Evolutionary conservation across 2,797 vertebrate genomes (phyloP).

Genomic region (Denticeps clupeoides): DNA sequence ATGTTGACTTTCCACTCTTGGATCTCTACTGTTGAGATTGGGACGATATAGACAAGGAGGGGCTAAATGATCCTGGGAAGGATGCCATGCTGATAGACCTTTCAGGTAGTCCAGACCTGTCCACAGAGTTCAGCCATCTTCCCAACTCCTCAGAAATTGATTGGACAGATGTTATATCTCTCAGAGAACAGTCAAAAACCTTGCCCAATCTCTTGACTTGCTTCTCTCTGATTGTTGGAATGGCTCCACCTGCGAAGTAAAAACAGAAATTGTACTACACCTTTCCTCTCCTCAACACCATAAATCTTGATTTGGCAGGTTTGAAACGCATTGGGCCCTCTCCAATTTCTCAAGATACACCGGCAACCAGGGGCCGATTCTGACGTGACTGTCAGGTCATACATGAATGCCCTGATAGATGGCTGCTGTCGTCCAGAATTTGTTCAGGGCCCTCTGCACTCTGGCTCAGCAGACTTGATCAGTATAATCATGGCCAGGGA

Average conservation of each 20-base stretch:
- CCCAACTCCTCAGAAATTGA: not conserved
- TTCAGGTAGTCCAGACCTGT: not conserved
- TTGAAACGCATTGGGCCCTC: no score
- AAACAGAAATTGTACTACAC: no score
- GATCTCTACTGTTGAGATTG: not conserved
- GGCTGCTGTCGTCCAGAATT: slow-evolving; percentile 12
- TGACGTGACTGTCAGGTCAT: slow-evolving; percentile 14
- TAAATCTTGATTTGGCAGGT: no score
- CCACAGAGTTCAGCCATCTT: slow-evolving; percentile 10
- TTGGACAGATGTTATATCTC: slow-evolving; percentile 9
- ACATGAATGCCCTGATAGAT: slow-evolving; percentile 12
- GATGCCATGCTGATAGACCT: slow-evolving; percentile 7
- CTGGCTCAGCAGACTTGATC: slow-evolving; percentile 14
- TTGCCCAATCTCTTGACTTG: slow-evolving; percentile 9
- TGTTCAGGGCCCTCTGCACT: slow-evolving; percentile 5
- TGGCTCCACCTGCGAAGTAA: no score
- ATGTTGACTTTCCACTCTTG: slow-evolving; percentile 5
- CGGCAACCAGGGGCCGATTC: slow-evolving; percentile 9
- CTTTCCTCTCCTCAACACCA: no score
- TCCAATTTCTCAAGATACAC: no score
- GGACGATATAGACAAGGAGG: not conserved
- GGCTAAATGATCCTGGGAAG: slow-evolving; percentile 12
- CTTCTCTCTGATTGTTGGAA: slow-evolving; percentile 13
- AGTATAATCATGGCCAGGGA: not conserved
- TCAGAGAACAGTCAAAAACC: slow-evolving; percentile 13